Evolutionary conservation across 1,140 invertebrate species (phyloP).

Genomic region (Lepidurus packardi): DNA sequence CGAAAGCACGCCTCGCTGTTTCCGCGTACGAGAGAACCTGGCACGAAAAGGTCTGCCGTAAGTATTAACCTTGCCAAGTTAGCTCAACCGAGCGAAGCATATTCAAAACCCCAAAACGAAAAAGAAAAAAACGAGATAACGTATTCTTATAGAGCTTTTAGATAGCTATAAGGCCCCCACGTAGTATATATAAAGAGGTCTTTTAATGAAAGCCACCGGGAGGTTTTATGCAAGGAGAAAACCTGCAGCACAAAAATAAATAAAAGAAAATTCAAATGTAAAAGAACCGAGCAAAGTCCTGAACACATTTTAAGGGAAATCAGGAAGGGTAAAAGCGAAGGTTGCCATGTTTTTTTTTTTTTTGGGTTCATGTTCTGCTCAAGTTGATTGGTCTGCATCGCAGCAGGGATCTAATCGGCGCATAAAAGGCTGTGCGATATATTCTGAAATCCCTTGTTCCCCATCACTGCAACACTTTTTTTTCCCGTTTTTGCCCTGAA

Average conservation of each 20-base stretch:
- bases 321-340: neutral
- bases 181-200: conserved; percentile 1
- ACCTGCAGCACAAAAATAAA: neutral
- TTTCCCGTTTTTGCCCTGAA: neutral
- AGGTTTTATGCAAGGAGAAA: neutral
- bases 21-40: neutral
- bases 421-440: conserved; percentile 5
- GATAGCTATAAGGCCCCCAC: conserved; percentile 2
- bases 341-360: neutral
- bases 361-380: neutral
- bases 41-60: neutral
- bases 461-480: neutral
- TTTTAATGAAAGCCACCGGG: conserved; percentile 14
- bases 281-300: neutral
- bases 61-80: neutral
- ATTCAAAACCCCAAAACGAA: neutral
- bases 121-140: neutral
- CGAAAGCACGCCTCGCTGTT: neutral
- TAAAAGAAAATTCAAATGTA: neutral
- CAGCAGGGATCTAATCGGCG: neutral
- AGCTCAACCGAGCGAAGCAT: neutral
- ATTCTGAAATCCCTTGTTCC: neutral
- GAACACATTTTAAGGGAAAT: neutral
- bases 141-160: conserved; percentile 14
- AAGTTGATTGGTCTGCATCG: conserved; percentile 13